Conservation (phyloP, 2,113 vertebrate species). For the Columba janthina region DNA sequence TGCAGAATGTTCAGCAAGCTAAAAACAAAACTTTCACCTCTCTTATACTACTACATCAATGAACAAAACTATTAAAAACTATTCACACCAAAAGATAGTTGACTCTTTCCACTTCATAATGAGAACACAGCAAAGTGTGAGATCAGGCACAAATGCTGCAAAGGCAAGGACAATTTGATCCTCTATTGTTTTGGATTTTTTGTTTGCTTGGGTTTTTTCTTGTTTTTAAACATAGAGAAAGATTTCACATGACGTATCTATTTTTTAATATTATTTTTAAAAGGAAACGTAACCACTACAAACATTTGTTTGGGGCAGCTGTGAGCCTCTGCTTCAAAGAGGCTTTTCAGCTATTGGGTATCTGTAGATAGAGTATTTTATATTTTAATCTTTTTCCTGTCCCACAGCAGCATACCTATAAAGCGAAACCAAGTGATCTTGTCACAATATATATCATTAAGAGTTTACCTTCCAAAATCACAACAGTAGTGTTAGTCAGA, state of each 20-base stretch:
- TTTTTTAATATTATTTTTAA: not conserved
- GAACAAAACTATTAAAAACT: not conserved
- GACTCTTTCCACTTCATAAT: not conserved
- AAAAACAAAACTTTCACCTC: not conserved
- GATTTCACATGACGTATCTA: not conserved
- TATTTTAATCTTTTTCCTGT: not conserved
- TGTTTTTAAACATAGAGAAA: not conserved
- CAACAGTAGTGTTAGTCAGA: not conserved
- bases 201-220: not conserved
- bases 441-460: not conserved
- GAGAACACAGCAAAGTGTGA: not conserved
- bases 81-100: not conserved
- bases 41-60: not conserved
- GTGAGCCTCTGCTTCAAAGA: not conserved
- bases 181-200: not conserved
- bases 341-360: not conserved
- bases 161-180: not conserved
- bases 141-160: not conserved
- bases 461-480: not conserved
- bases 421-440: not conserved
- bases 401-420: not conserved
- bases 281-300: not conserved
- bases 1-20: not conserved
- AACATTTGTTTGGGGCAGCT: not conserved
- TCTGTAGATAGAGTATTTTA: not conserved